Conservation (phyloP, 2,113 vertebrate species). For the Megaceryle torquata region DNA sequence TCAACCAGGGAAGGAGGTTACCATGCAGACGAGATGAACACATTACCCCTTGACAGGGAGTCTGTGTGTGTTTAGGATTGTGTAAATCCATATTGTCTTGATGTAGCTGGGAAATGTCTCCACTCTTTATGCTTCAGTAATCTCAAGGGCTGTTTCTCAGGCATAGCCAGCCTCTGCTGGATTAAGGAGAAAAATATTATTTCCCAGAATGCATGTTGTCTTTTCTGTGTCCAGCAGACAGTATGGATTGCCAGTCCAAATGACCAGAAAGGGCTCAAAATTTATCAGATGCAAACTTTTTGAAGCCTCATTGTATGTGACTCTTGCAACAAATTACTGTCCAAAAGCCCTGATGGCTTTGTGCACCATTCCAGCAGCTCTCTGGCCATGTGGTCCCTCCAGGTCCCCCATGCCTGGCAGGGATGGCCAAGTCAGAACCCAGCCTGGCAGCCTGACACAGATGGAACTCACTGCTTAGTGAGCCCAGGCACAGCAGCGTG, state of each 20-base stretch:
- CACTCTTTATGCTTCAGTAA: background rate
- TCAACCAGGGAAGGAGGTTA: background rate
- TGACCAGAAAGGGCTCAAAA: background rate
- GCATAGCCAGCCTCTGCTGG: background rate
- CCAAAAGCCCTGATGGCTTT: background rate
- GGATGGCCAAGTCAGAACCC: background rate
- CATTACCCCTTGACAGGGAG: background rate
- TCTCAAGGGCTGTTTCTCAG: background rate
- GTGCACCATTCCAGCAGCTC: background rate
- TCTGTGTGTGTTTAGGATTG: background rate
- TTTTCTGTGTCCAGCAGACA: background rate
- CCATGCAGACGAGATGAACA: background rate
- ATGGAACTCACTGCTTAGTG: background rate
- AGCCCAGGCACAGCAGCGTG: background rate
- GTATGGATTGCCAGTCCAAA: background rate
- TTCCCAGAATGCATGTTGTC: background rate
- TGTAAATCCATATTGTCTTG: background rate
- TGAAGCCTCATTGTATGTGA: background rate
- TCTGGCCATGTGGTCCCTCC: background rate
- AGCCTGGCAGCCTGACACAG: background rate
- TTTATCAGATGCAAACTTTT: background rate
- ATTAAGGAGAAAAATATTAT: background rate
- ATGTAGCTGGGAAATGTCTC: background rate
- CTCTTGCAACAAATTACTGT: background rate
- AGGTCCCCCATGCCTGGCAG: background rate